Evolutionary conservation across 2,888 invertebrate genomes (phyloP), one percentile per base, ranked within the genome.

Genomic region (Diogma glabrata): DNA sequence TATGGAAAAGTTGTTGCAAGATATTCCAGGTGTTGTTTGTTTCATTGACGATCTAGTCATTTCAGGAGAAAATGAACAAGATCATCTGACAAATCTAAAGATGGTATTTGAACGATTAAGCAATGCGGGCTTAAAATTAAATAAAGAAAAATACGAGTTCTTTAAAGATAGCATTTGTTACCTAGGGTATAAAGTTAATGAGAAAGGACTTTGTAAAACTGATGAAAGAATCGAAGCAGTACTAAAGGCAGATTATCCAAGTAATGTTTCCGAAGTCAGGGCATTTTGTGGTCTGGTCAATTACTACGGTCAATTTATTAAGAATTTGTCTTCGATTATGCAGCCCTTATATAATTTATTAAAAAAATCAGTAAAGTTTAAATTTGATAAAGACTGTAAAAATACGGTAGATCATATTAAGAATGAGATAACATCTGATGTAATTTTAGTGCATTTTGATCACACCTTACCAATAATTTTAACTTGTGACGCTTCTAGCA

Each of bases 301-400:
- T 57, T 69, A n/a, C n/a, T n/a, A 67, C 54, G 57, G 61, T 6
- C 59, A 59, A 48, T 70, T 68, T 58, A 55, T 66, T 1, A 57
- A 9, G n/a, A n/a, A n/a, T n/a, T n/a, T n/a, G n/a, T n/a, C n/a
- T n/a, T n/a, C n/a, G n/a, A n/a, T n/a, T n/a, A 54, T 60, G 24
- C 52, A 54, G 8, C 66, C 65, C 0, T 52, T 67, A 9, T 60
- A 67, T 53, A 30, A 54, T 1, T 51, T 65, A 10, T 12, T 54
- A 60, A 12, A 49, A 16, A 40, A 16, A 17, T 16, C 4, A 16
- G 40, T 17, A 55, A 33, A n/a, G 16, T 61, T 58, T 47, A 46
- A 54, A 9, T 66, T 65, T 64, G 55, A 54, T 7, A 52, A 56
- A 9, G 48, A 56, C 4, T 64, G 63, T 52, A 55, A 64, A 48